Evolutionary conservation across 2,797 vertebrate genomes (phyloP).

Genomic region (Gymnoscopelus braueri): DNA sequence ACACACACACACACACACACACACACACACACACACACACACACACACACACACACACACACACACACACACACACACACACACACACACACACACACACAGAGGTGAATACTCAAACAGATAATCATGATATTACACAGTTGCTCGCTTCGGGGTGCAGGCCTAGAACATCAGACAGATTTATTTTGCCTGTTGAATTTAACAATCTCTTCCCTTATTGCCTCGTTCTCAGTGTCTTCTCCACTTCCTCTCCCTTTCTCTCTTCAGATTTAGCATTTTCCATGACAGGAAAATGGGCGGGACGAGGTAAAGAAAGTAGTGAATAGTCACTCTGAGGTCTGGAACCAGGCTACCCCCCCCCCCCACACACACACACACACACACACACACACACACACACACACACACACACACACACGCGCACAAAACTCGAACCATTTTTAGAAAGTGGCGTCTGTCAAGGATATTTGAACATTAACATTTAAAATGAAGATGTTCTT

Average conservation of each 20-base stretch:
- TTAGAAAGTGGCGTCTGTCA: no score
- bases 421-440: no score
- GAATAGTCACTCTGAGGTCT: no score
- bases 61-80: not conserved
- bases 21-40: conserved; percentile 2
- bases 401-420: no score
- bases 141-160: conserved; percentile 48
- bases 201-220: conserved; percentile 58
- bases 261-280: no score
- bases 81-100: not conserved
- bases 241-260: conserved; percentile 38
- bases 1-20: conserved; percentile 15
- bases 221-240: conserved; percentile 45
- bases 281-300: no score
- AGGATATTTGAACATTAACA: no score
- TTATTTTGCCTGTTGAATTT: conserved; percentile 60
- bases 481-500: no score
- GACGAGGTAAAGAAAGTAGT: no score
- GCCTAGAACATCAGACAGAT: conserved; percentile 55
- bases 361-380: no score
- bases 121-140: conserved; percentile 46
- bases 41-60: conserved; percentile 11
- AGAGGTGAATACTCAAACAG: conserved; percentile 45
- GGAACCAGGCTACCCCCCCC: no score
- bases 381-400: no score